phyloP scores from a whole-genome alignment of 2,113 vertebrate genomes.

The Pleuronectes platessa region DNA sequence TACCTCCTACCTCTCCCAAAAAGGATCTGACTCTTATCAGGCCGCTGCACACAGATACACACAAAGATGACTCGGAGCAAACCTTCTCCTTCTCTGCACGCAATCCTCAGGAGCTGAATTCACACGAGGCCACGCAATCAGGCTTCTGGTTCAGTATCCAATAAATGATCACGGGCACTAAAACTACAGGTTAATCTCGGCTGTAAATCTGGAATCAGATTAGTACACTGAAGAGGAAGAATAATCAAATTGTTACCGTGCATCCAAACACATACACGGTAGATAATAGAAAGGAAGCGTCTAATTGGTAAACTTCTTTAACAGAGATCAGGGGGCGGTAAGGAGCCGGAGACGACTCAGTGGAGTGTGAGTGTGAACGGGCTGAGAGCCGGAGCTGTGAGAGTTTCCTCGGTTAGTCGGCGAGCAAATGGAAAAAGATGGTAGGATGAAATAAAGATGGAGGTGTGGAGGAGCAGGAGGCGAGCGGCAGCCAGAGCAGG shows the following conservation, averaged over 20 bases:
- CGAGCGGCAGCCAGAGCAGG: slow-evolving; percentile 15
- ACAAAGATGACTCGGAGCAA: background rate
- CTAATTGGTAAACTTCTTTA: slow-evolving; percentile 11
- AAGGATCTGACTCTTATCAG: slow-evolving; percentile 1
- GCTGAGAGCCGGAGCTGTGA: slow-evolving; percentile 24
- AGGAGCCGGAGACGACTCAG: background rate
- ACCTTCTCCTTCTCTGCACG: background rate
- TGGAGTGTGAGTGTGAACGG: background rate
- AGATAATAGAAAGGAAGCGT: slow-evolving; percentile 7
- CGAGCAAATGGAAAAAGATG: slow-evolving; percentile 41
- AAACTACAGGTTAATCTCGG: background rate
- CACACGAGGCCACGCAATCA: background rate
- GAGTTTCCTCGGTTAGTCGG: slow-evolving; percentile 1
- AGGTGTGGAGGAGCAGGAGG: slow-evolving; percentile 46
- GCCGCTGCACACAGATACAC: background rate
- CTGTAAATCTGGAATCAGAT: slow-evolving; percentile 6
- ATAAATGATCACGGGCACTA: background rate
- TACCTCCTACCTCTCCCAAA: background rate
- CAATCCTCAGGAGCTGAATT: background rate
- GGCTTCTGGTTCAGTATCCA: background rate
- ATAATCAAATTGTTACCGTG: background rate
- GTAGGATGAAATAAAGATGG: slow-evolving; percentile 43
- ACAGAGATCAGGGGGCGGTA: background rate
- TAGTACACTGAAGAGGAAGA: background rate
- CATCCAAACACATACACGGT: background rate